Evolutionary conservation across 2,113 vertebrate species (phyloP).

Genomic region (Poeciliopsis occidentalis): DNA sequence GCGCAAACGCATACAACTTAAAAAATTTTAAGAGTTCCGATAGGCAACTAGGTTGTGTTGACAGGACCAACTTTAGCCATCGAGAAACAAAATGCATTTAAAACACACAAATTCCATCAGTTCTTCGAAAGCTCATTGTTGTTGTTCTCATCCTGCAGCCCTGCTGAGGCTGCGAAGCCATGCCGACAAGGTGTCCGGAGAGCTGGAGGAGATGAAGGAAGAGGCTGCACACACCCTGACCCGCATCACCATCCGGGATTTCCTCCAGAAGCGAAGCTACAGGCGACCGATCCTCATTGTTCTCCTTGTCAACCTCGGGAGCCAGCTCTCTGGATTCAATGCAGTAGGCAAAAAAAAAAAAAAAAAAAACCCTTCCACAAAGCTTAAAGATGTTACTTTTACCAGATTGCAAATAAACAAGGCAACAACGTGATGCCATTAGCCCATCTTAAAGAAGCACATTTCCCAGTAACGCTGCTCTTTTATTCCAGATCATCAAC

Average conservation of each 20-base stretch:
- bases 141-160: slow-evolving; percentile 46
- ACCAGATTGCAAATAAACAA: too few species aligned
- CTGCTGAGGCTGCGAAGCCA: slow-evolving; percentile 68
- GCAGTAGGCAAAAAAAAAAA: slow-evolving; percentile 52
- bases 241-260: slow-evolving; percentile 68
- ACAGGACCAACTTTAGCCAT: not conserved
- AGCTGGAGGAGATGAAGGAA: slow-evolving; percentile 76
- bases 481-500: slow-evolving; percentile 76
- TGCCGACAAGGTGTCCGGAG: slow-evolving; percentile 46
- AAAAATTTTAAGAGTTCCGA: too few species aligned
- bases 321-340: slow-evolving; percentile 75
- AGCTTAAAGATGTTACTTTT: too few species aligned
- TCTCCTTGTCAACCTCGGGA: slow-evolving; percentile 69
- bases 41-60: not conserved
- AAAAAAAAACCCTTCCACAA: too few species aligned
- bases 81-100: not conserved
- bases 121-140: not conserved
- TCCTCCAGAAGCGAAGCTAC: slow-evolving; percentile 74
- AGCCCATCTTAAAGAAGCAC: too few species aligned
- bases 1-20: too few species aligned
- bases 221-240: slow-evolving; percentile 67
- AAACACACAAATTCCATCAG: not conserved
- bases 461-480: not conserved
- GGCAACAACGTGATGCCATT: not conserved
- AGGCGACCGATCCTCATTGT: slow-evolving; percentile 71